These are phyloP conservation scores for Zeugodacus cucurbitae DNA, from an alignment of 1,140 invertebrate genomes.

Conservation along the genomic window DNA sequence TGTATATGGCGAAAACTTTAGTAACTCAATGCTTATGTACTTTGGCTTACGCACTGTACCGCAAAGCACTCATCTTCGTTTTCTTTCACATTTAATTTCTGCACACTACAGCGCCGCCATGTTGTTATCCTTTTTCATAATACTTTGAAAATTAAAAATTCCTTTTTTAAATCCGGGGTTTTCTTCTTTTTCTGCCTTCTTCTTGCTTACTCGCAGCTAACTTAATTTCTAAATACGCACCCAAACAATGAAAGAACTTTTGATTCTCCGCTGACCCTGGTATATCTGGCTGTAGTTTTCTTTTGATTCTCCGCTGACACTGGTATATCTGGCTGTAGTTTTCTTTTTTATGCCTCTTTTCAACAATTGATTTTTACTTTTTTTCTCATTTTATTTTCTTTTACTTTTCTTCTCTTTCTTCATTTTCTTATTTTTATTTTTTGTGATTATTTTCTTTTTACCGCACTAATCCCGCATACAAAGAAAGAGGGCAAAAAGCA, in stretches of 20 bases:
- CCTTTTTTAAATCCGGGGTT: neutral
- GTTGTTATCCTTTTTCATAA: neutral
- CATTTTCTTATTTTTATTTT: neutral
- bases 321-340: neutral
- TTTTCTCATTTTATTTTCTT: too few species aligned
- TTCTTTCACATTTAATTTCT: neutral
- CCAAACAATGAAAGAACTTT: slow-evolving; percentile 6
- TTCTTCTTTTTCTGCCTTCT: neutral
- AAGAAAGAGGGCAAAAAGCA: neutral
- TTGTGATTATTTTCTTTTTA: neutral
- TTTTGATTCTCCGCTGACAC: neutral
- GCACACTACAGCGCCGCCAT: neutral
- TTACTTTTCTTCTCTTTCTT: neutral
- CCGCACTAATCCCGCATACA: slow-evolving; percentile 2
- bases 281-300: neutral
- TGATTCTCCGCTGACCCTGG: neutral
- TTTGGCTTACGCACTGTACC: neutral
- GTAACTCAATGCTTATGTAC: neutral
- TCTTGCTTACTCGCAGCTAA: neutral
- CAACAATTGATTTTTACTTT: neutral
- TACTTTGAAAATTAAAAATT: slow-evolving; percentile 39
- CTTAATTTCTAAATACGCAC: slow-evolving; percentile 9
- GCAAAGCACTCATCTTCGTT: neutral
- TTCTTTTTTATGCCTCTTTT: neutral
- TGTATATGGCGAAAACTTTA: neutral